A percentile compares a stretch with the other conserved stretches of the same genome.
Conservation (phyloP, 2,888 invertebrate genomes). For the Chrysotoxum bicinctum region DNA sequence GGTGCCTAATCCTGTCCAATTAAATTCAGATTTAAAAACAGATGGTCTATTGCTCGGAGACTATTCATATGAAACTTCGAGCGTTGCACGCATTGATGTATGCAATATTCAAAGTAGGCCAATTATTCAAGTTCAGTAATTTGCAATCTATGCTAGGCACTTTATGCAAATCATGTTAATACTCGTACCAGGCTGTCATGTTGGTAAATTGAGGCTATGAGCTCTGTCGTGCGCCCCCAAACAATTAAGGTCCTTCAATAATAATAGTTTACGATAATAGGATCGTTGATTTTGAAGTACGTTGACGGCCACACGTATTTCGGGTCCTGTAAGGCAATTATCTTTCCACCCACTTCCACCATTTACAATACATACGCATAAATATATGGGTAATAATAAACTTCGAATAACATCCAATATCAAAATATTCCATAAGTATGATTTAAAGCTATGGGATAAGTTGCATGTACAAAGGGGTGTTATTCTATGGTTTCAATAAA, state of each 20-base stretch:
- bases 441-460: too few species aligned
- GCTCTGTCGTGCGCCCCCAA: background rate
- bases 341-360: too few species aligned
- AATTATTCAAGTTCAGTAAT: conserved; percentile 33
- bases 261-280: background rate
- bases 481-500: too few species aligned
- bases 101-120: conserved; percentile 19
- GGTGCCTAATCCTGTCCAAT: background rate
- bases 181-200: conserved; percentile 27
- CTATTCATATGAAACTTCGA: background rate
- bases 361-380: too few species aligned
- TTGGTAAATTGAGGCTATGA: background rate
- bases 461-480: too few species aligned
- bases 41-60: background rate
- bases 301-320: background rate
- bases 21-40: background rate
- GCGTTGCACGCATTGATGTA: conserved; percentile 4
- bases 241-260: conserved; percentile 6
- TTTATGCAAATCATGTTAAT: conserved; percentile 24
- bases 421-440: too few species aligned
- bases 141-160: conserved; percentile 31
- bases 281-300: background rate
- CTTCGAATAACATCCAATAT: too few species aligned
- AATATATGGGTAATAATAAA: too few species aligned
- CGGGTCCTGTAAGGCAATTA: too few species aligned